Evolutionary conservation across 2,113 vertebrate genomes (phyloP), one percentile per base, ranked within the genome.

Genomic region (Platycercus adscitus): DNA sequence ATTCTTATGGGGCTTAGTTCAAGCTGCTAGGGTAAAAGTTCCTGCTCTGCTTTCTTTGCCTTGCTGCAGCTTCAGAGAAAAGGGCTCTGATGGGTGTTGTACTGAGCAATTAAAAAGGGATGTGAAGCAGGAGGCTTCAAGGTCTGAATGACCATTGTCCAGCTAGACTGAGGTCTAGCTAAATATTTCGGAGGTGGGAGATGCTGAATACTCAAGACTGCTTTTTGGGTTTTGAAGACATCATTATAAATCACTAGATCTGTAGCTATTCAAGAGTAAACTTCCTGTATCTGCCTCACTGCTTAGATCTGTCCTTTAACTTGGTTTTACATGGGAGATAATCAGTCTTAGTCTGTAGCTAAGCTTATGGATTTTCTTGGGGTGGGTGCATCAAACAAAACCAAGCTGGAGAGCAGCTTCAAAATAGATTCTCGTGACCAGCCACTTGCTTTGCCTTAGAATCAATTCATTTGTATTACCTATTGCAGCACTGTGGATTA

Each of bases 401-500:
- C 0, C 35, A 66, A n/a, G 23, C 17, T 68, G 39, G 58, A 53
- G 18, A 44, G 43, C n/a, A 56, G 29, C 58, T 81, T 56, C 70
- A 72, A 6, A 53, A 52, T 26, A 35, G 31, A 7, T 81, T 91
- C 17, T 68, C 7, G 2, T 61, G 24, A 63, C 8, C 26, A 46
- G n/a, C 43, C 10, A 10, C 43, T 66, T 70, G 13, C 33, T 63
- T 73, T 77, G n/a, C 43, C 28, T 71, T 53, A 17, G 47, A 88
- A 75, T 39, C 11, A 39, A 21, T 47, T 77, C 28, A 33, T 71
- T 61, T 82, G 9, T 68, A 6, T 53, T 18, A 17, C 53, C 37
- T 53, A 8, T 88, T 96, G 28, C 52, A 99, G 99, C 98, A 29
- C 93, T 99, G 93, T 99, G 99, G 99, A 99, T 99, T 91, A 99